Conservation (phyloP, 2,888 invertebrate species). For the Drosophila phalerata region DNA sequence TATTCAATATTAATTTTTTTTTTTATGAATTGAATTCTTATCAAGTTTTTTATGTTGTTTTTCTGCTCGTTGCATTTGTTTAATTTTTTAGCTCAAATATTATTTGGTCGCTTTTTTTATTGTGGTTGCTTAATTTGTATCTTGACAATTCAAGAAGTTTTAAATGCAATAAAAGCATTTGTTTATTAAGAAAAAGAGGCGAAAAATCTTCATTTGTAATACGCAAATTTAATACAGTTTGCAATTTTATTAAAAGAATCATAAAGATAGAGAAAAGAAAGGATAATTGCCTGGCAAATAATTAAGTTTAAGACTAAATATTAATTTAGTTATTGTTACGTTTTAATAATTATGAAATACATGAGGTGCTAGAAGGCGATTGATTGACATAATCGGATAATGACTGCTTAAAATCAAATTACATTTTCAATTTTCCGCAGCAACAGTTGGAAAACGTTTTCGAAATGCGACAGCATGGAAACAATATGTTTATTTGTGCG, state of each 20-base stretch:
- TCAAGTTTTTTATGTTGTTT: slow-evolving; percentile 8
- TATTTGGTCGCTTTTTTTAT: slow-evolving; percentile 49
- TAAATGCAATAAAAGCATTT: slow-evolving; percentile 43
- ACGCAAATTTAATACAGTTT: slow-evolving; percentile 70
- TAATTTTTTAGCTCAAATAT: slow-evolving; percentile 52
- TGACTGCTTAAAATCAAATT: slow-evolving; percentile 38
- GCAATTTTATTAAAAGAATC: slow-evolving; percentile 59
- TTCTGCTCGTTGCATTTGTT: slow-evolving; percentile 36
- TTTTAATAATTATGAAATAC: slow-evolving; percentile 60
- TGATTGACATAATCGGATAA: slow-evolving; percentile 39
- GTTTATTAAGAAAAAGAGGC: slow-evolving; percentile 56
- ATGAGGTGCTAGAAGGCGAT: slow-evolving; percentile 51
- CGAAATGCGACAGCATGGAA: slow-evolving; percentile 30
- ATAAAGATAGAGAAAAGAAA: slow-evolving; percentile 26
- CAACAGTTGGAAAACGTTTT: slow-evolving; percentile 32
- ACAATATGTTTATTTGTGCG: slow-evolving; percentile 19
- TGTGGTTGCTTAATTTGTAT: slow-evolving; percentile 11
- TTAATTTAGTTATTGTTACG: slow-evolving; percentile 65
- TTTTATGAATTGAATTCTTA: slow-evolving; percentile 40
- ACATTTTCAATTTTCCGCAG: slow-evolving; percentile 15
- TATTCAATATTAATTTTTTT: slow-evolving; percentile 27
- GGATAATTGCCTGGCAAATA: slow-evolving; percentile 34
- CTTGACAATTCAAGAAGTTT: slow-evolving; percentile 27
- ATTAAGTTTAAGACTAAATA: slow-evolving; percentile 51
- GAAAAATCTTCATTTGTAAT: slow-evolving; percentile 46